These are phyloP conservation scores for Syrmaticus mikado DNA, from an alignment of 2,113 vertebrate genomes.

Conservation along the genomic window DNA sequence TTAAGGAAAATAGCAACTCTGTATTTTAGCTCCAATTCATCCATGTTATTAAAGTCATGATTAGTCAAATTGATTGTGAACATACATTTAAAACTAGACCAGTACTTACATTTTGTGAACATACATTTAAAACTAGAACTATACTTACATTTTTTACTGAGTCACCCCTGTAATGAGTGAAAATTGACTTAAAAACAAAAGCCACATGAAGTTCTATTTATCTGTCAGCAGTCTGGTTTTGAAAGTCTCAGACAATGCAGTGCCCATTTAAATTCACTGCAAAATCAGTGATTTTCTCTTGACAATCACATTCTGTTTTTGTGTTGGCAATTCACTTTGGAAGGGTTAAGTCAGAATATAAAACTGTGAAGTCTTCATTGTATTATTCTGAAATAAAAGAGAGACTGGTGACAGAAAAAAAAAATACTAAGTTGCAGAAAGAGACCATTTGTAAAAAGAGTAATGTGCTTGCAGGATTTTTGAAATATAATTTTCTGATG, in stretches of 20 bases:
- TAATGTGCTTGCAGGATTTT: background rate
- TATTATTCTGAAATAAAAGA: conserved; percentile 12
- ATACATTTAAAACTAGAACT: background rate
- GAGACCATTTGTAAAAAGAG: background rate
- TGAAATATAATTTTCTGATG: conserved; percentile 22
- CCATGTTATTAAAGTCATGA: background rate
- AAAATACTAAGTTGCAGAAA: fast-evolving
- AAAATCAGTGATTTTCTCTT: background rate
- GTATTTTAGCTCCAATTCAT: background rate
- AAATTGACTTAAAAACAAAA: background rate
- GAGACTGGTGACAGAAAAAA: background rate
- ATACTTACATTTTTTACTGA: background rate
- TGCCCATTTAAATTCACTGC: background rate
- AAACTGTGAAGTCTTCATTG: background rate
- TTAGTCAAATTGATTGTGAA: background rate
- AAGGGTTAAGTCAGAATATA: background rate
- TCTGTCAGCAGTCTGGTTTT: background rate
- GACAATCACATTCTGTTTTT: background rate
- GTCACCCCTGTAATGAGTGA: background rate
- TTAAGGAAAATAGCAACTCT: background rate
- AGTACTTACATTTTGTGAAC: background rate
- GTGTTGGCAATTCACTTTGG: background rate
- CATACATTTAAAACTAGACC: background rate
- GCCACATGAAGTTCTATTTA: background rate
- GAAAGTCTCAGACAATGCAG: background rate